Percentiles rank a stretch among this genome's conserved stretches.
These are phyloP conservation scores for Odocoileus hemionus DNA, from an alignment of 2,113 vertebrate genomes.

Conservation along the genomic window DNA sequence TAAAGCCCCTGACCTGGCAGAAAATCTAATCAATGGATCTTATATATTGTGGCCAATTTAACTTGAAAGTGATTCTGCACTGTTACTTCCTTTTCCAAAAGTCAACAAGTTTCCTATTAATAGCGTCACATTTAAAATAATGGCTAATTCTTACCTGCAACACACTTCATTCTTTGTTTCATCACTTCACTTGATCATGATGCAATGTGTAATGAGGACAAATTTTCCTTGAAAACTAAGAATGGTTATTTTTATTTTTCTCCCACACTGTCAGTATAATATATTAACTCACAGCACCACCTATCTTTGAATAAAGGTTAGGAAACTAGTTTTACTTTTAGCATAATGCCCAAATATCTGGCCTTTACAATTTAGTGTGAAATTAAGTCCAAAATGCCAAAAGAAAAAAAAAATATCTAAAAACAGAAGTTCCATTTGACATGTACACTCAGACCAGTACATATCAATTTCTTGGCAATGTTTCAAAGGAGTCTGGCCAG, in stretches of 20 bases:
- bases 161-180: neutral
- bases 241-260: neutral
- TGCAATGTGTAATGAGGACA: neutral
- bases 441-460: neutral
- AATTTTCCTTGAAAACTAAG: neutral
- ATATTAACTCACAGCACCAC: slow-evolving; percentile 58
- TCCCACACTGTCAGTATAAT: neutral
- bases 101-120: neutral
- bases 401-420: neutral
- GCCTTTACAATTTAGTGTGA: neutral
- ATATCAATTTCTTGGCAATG: neutral
- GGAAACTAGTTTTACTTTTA: slow-evolving; percentile 15
- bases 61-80: neutral
- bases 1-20: neutral
- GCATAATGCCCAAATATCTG: neutral
- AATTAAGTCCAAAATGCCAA: neutral
- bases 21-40: neutral
- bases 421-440: neutral
- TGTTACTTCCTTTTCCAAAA: neutral
- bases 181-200: neutral
- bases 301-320: slow-evolving; percentile 47
- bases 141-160: neutral
- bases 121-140: neutral
- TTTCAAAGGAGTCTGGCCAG: neutral
- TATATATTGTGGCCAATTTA: neutral